Percentiles rank a stretch among this genome's conserved stretches.
These are phyloP conservation scores for Ifrita kowaldi DNA, from an alignment of 2,113 vertebrate species.

Conservation along the genomic window DNA sequence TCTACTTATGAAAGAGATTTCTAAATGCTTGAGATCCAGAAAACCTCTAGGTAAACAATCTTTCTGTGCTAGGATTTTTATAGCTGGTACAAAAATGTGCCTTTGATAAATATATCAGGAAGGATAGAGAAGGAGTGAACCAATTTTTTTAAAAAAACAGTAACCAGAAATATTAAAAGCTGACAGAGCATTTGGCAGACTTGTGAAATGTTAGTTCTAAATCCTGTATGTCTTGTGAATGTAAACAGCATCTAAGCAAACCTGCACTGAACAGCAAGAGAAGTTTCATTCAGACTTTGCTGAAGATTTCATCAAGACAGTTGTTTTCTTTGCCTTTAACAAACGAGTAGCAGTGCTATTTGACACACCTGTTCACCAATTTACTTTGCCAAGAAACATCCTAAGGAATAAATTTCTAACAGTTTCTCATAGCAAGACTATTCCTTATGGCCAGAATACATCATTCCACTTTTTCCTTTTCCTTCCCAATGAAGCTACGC, in stretches of 20 bases:
- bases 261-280: neutral
- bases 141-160: neutral
- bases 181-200: neutral
- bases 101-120: neutral
- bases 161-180: constrained; percentile 1
- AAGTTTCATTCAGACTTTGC: neutral
- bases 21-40: neutral
- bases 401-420: neutral
- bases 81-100: neutral
- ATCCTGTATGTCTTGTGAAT: neutral
- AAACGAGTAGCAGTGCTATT: neutral
- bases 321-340: neutral
- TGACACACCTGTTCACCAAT: neutral
- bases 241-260: neutral
- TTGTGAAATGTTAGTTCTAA: neutral
- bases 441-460: neutral
- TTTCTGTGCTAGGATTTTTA: neutral
- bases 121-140: neutral
- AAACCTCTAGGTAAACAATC: neutral
- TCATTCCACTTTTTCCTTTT: neutral
- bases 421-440: neutral
- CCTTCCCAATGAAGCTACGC: neutral
- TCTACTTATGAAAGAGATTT: neutral
- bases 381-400: neutral
- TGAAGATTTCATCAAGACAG: neutral